These are phyloP conservation scores for Pseudopipra pipra DNA, from an alignment of 2,113 vertebrate species.

Conservation along the genomic window DNA sequence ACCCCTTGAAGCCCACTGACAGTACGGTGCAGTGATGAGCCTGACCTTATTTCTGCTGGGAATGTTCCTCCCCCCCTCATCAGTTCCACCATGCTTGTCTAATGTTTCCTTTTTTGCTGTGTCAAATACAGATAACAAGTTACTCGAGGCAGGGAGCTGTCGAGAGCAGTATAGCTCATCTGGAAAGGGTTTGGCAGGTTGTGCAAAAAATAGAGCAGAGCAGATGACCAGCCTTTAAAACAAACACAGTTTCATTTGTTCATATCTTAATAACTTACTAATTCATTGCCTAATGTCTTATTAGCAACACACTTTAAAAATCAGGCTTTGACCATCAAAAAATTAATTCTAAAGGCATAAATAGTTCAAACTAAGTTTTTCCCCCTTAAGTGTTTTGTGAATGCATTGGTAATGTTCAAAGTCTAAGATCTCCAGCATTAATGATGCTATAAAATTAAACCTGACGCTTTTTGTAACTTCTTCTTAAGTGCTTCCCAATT, in stretches of 20 bases:
- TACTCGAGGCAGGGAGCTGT: constrained; percentile 53
- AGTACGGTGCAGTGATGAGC: background rate
- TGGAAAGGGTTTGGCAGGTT: background rate
- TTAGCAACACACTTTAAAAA: background rate
- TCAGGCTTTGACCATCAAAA: background rate
- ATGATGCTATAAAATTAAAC: background rate
- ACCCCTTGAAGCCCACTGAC: background rate
- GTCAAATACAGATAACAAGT: constrained; percentile 11
- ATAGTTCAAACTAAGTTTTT: background rate
- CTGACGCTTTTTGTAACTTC: background rate
- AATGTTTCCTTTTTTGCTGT: constrained; percentile 1
- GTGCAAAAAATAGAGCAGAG: constrained; percentile 1
- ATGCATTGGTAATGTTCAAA: background rate
- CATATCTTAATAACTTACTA: background rate
- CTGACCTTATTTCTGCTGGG: constrained; percentile 32
- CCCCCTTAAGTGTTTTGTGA: background rate
- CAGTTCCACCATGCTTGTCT: background rate
- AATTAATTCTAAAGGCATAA: background rate
- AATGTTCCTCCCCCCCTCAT: background rate
- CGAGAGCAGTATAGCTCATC: background rate
- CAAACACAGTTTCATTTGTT: background rate
- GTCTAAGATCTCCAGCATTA: background rate
- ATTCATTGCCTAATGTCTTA: background rate
- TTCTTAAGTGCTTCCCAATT: background rate
- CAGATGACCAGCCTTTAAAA: constrained; percentile 14